Base-by-base conservation (phyloP, 2,888 invertebrate species). In the Drosophila nr. perissopoda region DNA sequence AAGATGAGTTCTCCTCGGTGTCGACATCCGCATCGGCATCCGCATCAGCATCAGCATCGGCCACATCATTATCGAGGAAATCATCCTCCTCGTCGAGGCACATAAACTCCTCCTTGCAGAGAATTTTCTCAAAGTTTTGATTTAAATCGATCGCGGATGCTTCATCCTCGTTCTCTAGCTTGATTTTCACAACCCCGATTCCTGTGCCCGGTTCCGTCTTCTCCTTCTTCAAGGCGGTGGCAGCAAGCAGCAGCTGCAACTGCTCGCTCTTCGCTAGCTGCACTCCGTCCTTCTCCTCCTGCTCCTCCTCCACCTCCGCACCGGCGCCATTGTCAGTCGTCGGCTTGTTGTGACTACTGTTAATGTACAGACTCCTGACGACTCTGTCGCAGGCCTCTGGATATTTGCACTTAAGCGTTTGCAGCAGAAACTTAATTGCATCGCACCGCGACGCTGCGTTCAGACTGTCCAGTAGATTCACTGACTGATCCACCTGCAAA, bases 41-140 rank as follows among this genome's bases (percentile, higher is more conserved):
- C 18, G 6, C 52, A 36, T 82, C 77, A 2, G 52, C 49, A 51
- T 80, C 69, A 18, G 51, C 80, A 27, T 83, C 4, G 25, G 25
- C 16, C 25, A 46, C 79, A 52, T 89, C 82, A 51, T 89, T 88
- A 46, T 89, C 86, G 56, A 76, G 82, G 70, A 83, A 86, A 38
- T 85, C 89, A 36, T 92, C 91, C 65, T 92, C 93, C 75, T 93
- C 93, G 67, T 92, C 93, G 76, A 92, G 91, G 85, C 92, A 92
- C 90, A 91, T 86, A 65, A 93, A 91, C 81, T 93, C 92, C 79
- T 93, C 93, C 66, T 93, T 93, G 70, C 93, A 93, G 65, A 93
- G 91, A 73, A 93, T 93, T 78, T 93, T 93, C 76, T 93, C 93
- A 76, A 93, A 93, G 83, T 93, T 93, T 73, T 93, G 93, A 91